Conservation (phyloP, 2,113 vertebrate genomes). For the Etia nguti region DNA sequence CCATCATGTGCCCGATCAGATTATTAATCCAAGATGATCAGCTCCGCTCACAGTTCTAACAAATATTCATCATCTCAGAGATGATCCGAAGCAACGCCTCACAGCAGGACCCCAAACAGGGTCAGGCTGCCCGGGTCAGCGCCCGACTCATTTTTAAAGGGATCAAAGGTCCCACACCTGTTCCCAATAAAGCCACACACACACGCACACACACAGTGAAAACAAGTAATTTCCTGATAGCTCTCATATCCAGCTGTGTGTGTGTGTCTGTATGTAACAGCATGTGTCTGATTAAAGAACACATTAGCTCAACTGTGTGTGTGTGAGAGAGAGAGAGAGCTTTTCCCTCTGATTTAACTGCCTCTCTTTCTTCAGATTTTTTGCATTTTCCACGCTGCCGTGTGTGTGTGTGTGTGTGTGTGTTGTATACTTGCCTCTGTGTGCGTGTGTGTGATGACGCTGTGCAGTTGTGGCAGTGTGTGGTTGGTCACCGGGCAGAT, state of each 20-base stretch:
- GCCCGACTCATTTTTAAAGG: neutral
- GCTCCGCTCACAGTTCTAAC: neutral
- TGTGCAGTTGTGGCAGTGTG: conserved; percentile 78
- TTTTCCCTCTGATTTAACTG: neutral
- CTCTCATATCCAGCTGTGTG: neutral
- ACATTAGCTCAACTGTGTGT: conserved; percentile 11
- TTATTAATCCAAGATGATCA: neutral
- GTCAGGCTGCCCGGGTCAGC: neutral
- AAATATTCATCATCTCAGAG: neutral
- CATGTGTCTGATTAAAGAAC: conserved; percentile 40
- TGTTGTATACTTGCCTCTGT: conserved; percentile 18
- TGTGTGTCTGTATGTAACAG: neutral
- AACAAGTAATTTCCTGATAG: neutral
- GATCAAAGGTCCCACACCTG: neutral
- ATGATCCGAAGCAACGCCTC: neutral
- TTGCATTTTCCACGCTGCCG: neutral
- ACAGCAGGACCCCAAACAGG: neutral
- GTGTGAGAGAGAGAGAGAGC: neutral
- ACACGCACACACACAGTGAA: neutral
- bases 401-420: neutral
- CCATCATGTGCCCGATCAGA: neutral
- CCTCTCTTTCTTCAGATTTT: neutral
- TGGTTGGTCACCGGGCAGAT: conserved; percentile 81
- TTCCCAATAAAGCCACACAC: neutral
- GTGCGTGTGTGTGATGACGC: conserved; percentile 68